Conservation (phyloP, 2,888 invertebrate genomes). For the Pyrrhia umbra region DNA sequence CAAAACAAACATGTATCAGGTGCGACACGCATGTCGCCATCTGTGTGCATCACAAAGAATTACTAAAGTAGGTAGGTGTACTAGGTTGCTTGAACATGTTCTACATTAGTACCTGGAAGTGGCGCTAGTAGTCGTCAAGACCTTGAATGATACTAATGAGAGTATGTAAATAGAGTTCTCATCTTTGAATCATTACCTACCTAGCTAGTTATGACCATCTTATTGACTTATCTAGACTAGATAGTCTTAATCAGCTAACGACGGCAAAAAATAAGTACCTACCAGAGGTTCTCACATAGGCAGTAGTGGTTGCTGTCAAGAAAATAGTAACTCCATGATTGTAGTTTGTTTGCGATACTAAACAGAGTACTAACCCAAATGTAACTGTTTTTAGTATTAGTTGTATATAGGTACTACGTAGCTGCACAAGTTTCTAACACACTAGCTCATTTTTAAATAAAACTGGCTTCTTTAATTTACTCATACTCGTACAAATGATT, state of each 20-base stretch:
- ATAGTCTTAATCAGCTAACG: not conserved
- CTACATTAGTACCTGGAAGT: not conserved
- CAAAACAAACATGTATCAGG: too few relatives aligned
- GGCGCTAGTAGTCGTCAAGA: slow-evolving; percentile 1
- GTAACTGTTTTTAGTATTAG: too few relatives aligned
- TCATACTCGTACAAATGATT: too few relatives aligned
- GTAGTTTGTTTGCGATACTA: too few relatives aligned
- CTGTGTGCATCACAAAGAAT: not conserved
- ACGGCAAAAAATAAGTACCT: too few relatives aligned
- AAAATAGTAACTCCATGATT: too few relatives aligned
- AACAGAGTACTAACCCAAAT: too few relatives aligned
- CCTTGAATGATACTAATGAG: not conserved
- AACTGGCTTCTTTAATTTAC: too few relatives aligned
- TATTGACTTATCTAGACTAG: not conserved
- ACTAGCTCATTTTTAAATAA: too few relatives aligned
- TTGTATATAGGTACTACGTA: too few relatives aligned
- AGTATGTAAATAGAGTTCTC: not conserved
- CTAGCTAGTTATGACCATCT: not conserved
- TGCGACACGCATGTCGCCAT: too few relatives aligned
- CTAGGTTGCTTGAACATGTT: not conserved
- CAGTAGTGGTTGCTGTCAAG: not conserved
- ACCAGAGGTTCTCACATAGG: not conserved
- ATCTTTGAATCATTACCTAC: not conserved
- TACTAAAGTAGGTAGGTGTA: not conserved
- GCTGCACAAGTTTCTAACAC: too few relatives aligned